Conservation (phyloP, 2,888 invertebrate genomes). For the Choristoneura rosaceana region DNA sequence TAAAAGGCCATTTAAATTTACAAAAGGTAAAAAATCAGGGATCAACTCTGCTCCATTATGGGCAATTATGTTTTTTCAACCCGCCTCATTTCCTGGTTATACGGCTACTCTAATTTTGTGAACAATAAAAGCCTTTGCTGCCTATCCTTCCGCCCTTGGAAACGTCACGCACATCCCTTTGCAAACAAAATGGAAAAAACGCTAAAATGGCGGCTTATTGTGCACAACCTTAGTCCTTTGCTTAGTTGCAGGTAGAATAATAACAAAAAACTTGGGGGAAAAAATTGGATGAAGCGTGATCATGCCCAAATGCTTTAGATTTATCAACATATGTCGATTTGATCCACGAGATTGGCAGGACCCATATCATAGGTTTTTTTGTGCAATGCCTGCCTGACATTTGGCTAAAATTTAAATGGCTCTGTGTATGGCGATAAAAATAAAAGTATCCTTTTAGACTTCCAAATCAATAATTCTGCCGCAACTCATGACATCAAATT, state of each 20-base stretch:
- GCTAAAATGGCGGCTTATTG: constrained; percentile 66
- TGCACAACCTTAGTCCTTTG: constrained; percentile 57
- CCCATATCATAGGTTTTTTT: constrained; percentile 55
- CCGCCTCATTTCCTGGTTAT: constrained; percentile 64
- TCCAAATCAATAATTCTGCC: constrained; percentile 10
- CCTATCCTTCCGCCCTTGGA: constrained; percentile 82
- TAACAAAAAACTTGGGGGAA: constrained; percentile 63
- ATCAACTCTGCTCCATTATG: constrained; percentile 43
- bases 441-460: neutral
- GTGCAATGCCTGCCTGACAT: constrained; percentile 55
- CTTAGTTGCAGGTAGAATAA: constrained; percentile 74
- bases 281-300: constrained; percentile 71
- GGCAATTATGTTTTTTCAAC: constrained; percentile 60
- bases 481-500: constrained; percentile 8
- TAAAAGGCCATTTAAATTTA: neutral
- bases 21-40: constrained; percentile 18
- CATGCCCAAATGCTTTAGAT: constrained; percentile 69
- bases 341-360: constrained; percentile 55
- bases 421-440: constrained; percentile 11
- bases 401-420: constrained; percentile 27
- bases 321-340: constrained; percentile 76
- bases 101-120: constrained; percentile 66
- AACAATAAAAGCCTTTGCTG: constrained; percentile 70
- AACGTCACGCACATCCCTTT: constrained; percentile 79
- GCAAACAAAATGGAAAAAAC: constrained; percentile 68